These are phyloP conservation scores for Carassius auratus DNA, from an alignment of 2,113 vertebrate species.

Conservation along the genomic window DNA sequence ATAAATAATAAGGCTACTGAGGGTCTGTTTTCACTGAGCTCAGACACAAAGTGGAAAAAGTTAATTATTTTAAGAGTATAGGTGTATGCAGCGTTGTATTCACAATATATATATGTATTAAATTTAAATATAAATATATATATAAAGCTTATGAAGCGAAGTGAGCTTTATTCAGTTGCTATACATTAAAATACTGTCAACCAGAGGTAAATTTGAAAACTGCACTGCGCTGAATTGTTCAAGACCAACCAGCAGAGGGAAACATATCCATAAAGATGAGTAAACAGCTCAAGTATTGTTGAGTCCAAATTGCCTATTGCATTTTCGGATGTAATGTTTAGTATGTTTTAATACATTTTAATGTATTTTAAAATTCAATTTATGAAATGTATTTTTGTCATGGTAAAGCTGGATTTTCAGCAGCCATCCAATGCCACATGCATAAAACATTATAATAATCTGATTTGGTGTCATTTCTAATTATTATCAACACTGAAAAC, in stretches of 20 bases:
- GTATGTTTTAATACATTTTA: not conserved
- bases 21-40: conserved; percentile 16
- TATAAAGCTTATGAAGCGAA: not conserved
- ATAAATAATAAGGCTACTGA: conserved; percentile 2
- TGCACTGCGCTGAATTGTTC: not conserved
- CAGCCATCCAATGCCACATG: not conserved
- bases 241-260: not conserved
- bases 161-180: not conserved
- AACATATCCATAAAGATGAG: not conserved
- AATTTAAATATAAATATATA: not conserved
- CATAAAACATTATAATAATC: no score
- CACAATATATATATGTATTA: not conserved
- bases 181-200: not conserved
- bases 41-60: not conserved
- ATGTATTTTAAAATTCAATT: no score
- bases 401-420: not conserved
- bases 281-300: not conserved
- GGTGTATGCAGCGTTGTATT: not conserved
- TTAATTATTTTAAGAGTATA: not conserved
- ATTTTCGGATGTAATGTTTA: not conserved
- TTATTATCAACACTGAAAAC: no score
- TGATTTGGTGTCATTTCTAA: no score
- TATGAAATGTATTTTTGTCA: no score
- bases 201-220: not conserved
- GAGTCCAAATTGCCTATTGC: not conserved